phyloP scores from a whole-genome alignment of 1,140 invertebrate genomes.

The Drosophila neocordata region DNA sequence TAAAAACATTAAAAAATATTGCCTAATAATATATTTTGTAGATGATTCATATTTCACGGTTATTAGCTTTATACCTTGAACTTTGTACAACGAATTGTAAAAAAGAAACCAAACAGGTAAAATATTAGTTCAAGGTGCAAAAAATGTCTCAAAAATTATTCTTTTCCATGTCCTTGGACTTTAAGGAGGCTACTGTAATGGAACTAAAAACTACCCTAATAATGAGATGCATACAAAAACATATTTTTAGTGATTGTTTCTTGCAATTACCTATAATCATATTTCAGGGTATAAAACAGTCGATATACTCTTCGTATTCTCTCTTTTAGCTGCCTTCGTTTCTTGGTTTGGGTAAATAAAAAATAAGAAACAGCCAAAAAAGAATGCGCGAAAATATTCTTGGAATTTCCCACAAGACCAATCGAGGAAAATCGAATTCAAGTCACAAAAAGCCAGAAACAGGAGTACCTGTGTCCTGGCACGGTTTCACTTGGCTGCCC shows the following conservation, averaged over 20 bases:
- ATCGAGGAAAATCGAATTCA: slow-evolving; percentile 72
- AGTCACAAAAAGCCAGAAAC: slow-evolving; percentile 37
- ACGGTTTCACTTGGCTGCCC: slow-evolving; percentile 49
- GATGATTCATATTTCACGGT: slow-evolving; percentile 63
- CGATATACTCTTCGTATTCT: neutral
- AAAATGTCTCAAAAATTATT: no score
- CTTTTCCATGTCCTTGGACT: no score
- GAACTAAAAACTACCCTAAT: neutral
- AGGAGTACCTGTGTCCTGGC: slow-evolving; percentile 33
- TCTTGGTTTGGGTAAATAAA: slow-evolving; percentile 23
- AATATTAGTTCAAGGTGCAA: slow-evolving; percentile 9
- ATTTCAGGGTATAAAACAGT: neutral
- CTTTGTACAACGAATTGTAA: slow-evolving; percentile 43
- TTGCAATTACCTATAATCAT: no score
- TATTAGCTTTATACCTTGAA: slow-evolving; percentile 33
- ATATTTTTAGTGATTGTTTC: no score
- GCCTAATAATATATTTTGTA: slow-evolving; percentile 27
- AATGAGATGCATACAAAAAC: neutral
- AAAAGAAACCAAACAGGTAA: slow-evolving; percentile 60
- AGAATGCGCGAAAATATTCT: slow-evolving; percentile 55
- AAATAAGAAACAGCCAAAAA: slow-evolving; percentile 33
- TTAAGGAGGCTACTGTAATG: no score
- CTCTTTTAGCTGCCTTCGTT: neutral
- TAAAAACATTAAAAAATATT: slow-evolving; percentile 46
- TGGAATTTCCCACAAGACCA: slow-evolving; percentile 75